Conservation (phyloP, 2,888 invertebrate species). For the Fragum fragum region DNA sequence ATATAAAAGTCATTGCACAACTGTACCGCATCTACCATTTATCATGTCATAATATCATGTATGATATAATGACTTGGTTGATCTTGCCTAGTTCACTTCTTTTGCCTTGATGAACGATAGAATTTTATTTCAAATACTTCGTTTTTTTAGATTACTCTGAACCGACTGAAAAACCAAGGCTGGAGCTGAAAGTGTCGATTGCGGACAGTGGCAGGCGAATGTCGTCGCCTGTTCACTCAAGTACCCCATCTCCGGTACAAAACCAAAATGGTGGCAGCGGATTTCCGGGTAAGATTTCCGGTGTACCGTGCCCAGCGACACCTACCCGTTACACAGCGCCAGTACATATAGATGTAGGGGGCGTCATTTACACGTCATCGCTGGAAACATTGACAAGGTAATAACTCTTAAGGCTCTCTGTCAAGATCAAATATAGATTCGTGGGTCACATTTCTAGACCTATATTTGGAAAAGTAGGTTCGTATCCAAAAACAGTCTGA, state of each 20-base stretch:
- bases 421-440: too few species aligned
- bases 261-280: constrained; percentile 88
- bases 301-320: constrained; percentile 97
- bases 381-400: constrained; percentile 97
- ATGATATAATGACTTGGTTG: too few species aligned
- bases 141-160: background rate
- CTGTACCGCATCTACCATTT: too few species aligned
- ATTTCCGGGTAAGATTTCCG: constrained; percentile 90
- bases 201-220: constrained; percentile 54
- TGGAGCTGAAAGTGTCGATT: constrained; percentile 65
- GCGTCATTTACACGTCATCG: constrained; percentile 98
- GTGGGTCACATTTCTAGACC: too few species aligned
- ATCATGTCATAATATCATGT: too few species aligned
- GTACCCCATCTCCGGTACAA: constrained; percentile 56
- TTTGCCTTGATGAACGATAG: too few species aligned
- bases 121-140: too few species aligned
- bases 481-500: too few species aligned
- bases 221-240: constrained; percentile 61
- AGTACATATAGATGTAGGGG: constrained; percentile 99
- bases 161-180: constrained; percentile 13
- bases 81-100: too few species aligned
- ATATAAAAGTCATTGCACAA: too few species aligned
- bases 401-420: too few species aligned
- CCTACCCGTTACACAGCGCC: constrained; percentile 97
- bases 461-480: too few species aligned